phyloP scores from a whole-genome alignment of 1,140 invertebrate genomes.

The Heliconius himera region DNA sequence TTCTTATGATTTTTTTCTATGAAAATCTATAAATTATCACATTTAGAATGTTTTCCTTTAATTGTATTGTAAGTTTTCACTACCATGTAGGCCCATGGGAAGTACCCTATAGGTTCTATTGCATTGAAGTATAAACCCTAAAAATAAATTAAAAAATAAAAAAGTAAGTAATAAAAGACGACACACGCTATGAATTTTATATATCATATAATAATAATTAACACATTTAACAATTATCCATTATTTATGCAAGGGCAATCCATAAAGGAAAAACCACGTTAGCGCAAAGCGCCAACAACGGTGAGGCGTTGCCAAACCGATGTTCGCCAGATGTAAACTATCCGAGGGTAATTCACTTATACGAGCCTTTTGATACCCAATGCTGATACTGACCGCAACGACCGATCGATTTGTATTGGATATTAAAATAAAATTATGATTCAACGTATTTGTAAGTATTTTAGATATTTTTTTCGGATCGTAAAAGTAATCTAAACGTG shows the following conservation, averaged over 20 bases:
- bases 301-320: conserved; percentile 44
- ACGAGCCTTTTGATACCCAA: conserved; percentile 44
- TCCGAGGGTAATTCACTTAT: conserved; percentile 45
- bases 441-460: not conserved
- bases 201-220: not conserved
- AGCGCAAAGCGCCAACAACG: conserved; percentile 45
- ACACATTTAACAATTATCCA: conserved; percentile 1
- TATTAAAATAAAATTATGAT: conserved; percentile 20
- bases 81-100: too few species aligned
- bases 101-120: too few species aligned
- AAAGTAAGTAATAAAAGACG: not conserved
- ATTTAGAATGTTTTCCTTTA: too few species aligned
- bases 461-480: too few species aligned
- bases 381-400: conserved; percentile 28
- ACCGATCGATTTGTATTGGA: conserved; percentile 18
- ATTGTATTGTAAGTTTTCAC: too few species aligned
- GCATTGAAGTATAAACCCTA: too few species aligned
- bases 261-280: conserved; percentile 51
- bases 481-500: too few species aligned
- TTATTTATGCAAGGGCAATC: conserved; percentile 38
- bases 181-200: not conserved
- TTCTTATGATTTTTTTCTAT: too few species aligned
- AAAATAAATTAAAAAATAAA: too few species aligned
- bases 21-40: too few species aligned
- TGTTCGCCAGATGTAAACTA: conserved; percentile 48